phyloP scores from a whole-genome alignment of 1,140 invertebrate species.

The Drosophila gunungcola region DNA sequence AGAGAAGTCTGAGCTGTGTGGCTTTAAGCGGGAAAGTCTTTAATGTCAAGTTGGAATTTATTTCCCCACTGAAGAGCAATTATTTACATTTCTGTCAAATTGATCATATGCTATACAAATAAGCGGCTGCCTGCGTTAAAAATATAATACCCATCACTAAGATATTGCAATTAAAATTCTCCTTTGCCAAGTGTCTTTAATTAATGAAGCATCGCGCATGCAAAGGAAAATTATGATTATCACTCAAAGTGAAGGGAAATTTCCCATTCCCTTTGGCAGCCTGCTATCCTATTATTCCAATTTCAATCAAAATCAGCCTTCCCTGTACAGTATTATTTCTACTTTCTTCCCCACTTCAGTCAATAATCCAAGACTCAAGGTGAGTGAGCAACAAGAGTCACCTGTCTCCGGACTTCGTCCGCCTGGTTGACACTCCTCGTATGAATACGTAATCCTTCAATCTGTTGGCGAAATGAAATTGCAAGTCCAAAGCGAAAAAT shows the following conservation, averaged over 20 bases:
- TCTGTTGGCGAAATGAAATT: conserved; percentile 46
- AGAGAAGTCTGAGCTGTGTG: conserved; percentile 10
- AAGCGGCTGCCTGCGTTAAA: not conserved
- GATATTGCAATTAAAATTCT: not conserved
- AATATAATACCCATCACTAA: not conserved
- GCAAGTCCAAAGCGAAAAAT: conserved; percentile 44
- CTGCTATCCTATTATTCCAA: conserved; percentile 28
- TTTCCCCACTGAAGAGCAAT: conserved; percentile 17
- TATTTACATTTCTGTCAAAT: conserved; percentile 33
- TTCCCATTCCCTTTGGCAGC: conserved; percentile 15
- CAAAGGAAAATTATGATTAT: conserved; percentile 4
- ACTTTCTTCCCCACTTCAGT: conserved; percentile 3
- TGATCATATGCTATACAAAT: not conserved
- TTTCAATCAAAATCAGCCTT: conserved; percentile 31
- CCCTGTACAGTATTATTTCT: conserved; percentile 8
- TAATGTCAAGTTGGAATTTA: conserved; percentile 21
- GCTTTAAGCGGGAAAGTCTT: conserved; percentile 6
- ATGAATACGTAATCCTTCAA: conserved; percentile 60
- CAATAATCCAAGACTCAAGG: conserved; percentile 36
- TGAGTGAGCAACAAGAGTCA: conserved; percentile 22
- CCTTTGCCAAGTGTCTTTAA: not conserved
- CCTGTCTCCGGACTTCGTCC: conserved; percentile 9
- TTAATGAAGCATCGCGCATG: too few species aligned
- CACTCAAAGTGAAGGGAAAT: conserved; percentile 7
- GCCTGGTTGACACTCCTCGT: conserved; percentile 60